Percentiles rank a stretch among this genome's conserved stretches.
Evolutionary conservation across 2,888 invertebrate species (phyloP).

Genomic region (Pristionchus japonicus): DNA sequence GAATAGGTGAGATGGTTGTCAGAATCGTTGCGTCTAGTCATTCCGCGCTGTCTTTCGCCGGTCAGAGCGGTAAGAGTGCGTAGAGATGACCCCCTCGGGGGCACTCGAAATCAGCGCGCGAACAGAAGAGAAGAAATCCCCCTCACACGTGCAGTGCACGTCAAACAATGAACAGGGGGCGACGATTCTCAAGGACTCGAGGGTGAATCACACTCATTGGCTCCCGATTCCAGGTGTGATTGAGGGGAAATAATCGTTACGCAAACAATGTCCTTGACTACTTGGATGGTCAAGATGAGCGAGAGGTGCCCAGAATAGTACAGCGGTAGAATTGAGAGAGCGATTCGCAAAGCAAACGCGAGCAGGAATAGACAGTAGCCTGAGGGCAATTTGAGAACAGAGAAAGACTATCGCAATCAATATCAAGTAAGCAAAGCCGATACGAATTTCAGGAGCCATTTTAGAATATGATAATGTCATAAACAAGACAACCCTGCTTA

Average conservation of each 20-base stretch:
- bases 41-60: no score
- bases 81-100: constrained; percentile 24
- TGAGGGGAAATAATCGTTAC: not conserved
- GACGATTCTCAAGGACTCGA: not conserved
- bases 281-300: not conserved
- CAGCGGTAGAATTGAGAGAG: not conserved
- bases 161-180: not conserved
- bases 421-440: no score
- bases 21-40: no score
- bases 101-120: not conserved
- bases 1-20: not conserved
- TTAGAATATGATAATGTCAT: no score
- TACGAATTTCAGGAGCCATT: no score
- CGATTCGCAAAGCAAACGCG: not conserved
- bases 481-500: no score
- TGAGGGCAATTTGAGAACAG: not conserved
- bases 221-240: not conserved
- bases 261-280: constrained; percentile 6
- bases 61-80: no score
- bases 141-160: not conserved
- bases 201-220: not conserved
- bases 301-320: not conserved
- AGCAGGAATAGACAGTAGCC: not conserved
- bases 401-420: no score
- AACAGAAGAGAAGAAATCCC: not conserved